These are phyloP conservation scores for Drosophila aldrichi DNA, from an alignment of 2,888 invertebrate genomes.

Conservation along the genomic window DNA sequence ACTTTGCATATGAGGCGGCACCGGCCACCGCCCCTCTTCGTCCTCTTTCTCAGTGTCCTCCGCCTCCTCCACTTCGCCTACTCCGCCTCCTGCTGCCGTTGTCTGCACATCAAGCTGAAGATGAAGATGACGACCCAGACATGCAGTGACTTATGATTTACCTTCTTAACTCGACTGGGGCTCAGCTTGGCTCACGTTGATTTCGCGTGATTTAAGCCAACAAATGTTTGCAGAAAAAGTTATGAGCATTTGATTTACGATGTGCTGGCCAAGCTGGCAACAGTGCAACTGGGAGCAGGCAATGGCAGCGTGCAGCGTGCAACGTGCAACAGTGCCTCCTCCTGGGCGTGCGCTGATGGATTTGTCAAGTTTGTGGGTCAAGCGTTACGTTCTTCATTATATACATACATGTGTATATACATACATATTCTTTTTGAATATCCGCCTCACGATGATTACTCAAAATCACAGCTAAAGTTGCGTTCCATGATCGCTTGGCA, in stretches of 20 bases:
- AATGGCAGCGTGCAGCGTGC: no score
- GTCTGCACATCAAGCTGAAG: conserved; percentile 39
- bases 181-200: conserved; percentile 42
- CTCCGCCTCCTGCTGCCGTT: not conserved
- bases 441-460: conserved; percentile 77
- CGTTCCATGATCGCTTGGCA: conserved; percentile 38
- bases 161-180: conserved; percentile 58
- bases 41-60: not conserved
- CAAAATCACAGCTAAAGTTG: conserved; percentile 71
- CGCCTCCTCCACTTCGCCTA: not conserved
- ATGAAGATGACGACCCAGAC: conserved; percentile 80
- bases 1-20: conserved; percentile 78
- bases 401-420: not conserved
- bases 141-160: conserved; percentile 81
- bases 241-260: conserved; percentile 80
- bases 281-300: conserved; percentile 17
- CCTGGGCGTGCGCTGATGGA: conserved; percentile 70
- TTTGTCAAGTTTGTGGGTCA: conserved; percentile 81
- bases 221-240: conserved; percentile 62
- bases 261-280: conserved; percentile 51
- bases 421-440: conserved; percentile 52
- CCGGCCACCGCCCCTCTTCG: conserved; percentile 31
- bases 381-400: conserved; percentile 21
- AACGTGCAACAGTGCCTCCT: conserved; percentile 4
- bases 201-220: conserved; percentile 66